Conservation (phyloP, 2,797 vertebrate species). For the Anniella stebbinsi region DNA sequence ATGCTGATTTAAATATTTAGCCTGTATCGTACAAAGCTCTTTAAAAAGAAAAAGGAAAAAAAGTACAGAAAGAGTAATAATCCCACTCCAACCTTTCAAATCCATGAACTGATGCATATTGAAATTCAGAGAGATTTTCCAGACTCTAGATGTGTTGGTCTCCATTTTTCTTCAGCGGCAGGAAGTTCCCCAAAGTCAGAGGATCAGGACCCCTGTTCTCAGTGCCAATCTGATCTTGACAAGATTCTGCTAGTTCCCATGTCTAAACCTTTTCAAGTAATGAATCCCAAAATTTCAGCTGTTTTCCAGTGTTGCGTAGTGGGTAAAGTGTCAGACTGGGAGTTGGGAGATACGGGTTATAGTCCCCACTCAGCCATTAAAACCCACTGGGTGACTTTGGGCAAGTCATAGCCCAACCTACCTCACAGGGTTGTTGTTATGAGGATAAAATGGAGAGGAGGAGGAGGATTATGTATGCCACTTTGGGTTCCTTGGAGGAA, state of each 20-base stretch:
- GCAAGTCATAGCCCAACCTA: no score
- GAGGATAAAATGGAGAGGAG: no score
- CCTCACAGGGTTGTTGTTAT: no score
- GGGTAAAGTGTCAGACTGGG: no score
- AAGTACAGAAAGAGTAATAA: neutral
- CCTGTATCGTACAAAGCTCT: neutral
- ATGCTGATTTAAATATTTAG: conserved; percentile 4
- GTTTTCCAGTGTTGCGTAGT: no score
- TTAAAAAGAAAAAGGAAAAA: neutral
- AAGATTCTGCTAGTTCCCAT: accelerated
- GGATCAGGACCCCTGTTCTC: conserved; percentile 27
- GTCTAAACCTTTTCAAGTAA: neutral
- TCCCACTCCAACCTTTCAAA: neutral
- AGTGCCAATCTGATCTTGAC: neutral
- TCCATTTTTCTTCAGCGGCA: neutral
- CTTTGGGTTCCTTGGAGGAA: no score
- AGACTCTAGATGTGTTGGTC: conserved; percentile 13
- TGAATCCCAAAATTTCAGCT: neutral
- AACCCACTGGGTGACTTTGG: no score
- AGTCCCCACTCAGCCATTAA: no score
- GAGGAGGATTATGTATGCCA: no score
- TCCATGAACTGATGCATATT: neutral
- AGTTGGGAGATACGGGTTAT: no score
- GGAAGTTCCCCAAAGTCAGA: conserved; percentile 47
- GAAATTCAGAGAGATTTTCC: neutral